Conservation (phyloP, 2,888 invertebrate genomes). For the Mythimna albipuncta region DNA sequence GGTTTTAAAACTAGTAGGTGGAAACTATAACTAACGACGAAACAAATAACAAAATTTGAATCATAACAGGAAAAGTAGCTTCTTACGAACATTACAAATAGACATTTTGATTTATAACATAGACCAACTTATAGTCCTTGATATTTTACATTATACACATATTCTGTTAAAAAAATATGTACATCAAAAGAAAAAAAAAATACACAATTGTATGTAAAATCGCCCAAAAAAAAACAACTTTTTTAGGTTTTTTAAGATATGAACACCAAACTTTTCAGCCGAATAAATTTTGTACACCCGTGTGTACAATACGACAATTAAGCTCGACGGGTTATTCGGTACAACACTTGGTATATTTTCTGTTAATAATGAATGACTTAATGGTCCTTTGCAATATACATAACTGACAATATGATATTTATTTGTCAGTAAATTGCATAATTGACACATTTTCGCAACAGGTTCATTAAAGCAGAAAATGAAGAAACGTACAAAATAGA, state of each 20-base stretch:
- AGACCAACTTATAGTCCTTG: background rate
- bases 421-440: background rate
- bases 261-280: too few relatives aligned
- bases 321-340: too few relatives aligned
- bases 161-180: too few relatives aligned
- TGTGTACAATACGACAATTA: too few relatives aligned
- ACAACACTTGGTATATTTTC: too few relatives aligned
- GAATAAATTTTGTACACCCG: too few relatives aligned
- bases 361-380: background rate
- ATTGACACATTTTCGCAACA: background rate
- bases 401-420: background rate
- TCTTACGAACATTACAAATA: background rate
- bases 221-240: too few relatives aligned
- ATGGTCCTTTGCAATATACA: background rate
- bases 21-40: background rate
- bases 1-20: background rate
- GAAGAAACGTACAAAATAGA: background rate
- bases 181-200: too few relatives aligned
- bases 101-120: background rate
- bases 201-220: too few relatives aligned
- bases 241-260: too few relatives aligned
- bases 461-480: background rate
- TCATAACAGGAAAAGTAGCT: constrained; percentile 9
- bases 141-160: too few relatives aligned
- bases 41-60: constrained; percentile 9